Conservation (phyloP, 2,113 vertebrate species). For the Microcebus lehilahytsara region DNA sequence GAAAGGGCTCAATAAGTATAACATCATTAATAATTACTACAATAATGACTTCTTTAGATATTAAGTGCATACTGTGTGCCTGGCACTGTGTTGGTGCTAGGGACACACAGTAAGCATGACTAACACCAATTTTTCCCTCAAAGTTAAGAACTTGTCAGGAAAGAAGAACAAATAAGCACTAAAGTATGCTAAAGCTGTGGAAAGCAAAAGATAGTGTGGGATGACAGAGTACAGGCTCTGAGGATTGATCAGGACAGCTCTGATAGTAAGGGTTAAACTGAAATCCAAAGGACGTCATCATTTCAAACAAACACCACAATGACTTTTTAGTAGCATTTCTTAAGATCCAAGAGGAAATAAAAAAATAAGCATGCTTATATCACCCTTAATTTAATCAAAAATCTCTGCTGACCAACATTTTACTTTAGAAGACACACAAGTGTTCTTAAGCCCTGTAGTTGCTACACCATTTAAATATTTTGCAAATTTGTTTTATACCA, state of each 20-base stretch:
- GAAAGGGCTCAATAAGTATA: neutral
- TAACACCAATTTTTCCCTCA: neutral
- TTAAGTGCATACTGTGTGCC: neutral
- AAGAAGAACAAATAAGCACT: neutral
- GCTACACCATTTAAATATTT: conserved; percentile 5
- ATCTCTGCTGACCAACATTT: neutral
- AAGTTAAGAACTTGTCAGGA: neutral
- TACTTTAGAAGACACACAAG: neutral
- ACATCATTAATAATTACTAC: neutral
- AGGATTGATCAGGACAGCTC: neutral
- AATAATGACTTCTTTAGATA: neutral
- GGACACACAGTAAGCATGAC: neutral
- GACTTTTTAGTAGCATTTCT: neutral
- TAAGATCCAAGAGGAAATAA: neutral
- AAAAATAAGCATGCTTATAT: neutral
- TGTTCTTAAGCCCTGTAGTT: neutral
- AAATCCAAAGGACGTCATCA: neutral
- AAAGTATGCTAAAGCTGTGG: neutral
- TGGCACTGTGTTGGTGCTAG: neutral
- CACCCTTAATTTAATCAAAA: neutral
- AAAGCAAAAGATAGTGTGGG: neutral
- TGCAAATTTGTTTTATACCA: conserved; percentile 29
- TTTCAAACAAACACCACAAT: neutral
- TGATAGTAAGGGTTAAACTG: neutral
- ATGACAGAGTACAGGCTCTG: neutral